Evolutionary conservation across 2,113 vertebrate genomes (phyloP).

Genomic region (Semicossyphus pulcher): DNA sequence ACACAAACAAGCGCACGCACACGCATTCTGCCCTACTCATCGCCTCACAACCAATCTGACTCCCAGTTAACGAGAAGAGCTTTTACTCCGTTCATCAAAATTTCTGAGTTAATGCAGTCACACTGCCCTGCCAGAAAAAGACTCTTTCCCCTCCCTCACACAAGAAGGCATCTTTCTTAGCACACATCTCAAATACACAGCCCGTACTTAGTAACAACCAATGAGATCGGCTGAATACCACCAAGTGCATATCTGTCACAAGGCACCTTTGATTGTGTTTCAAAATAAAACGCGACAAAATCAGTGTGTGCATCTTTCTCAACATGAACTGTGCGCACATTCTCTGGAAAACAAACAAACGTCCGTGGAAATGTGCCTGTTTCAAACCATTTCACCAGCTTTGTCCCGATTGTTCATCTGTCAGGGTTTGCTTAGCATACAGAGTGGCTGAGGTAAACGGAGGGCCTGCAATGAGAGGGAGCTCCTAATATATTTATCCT

Average conservation of each 20-base stretch:
- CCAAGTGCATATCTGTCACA: background rate
- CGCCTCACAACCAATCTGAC: conserved; percentile 75
- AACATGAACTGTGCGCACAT: background rate
- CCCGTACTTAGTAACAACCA: background rate
- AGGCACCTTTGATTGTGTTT: background rate
- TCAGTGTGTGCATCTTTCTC: background rate
- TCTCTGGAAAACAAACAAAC: background rate
- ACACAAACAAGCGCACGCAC: conserved; percentile 45
- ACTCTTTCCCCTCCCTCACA: background rate
- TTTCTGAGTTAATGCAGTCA: conserved; percentile 41
- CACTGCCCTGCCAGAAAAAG: conserved; percentile 26
- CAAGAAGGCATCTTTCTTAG: background rate
- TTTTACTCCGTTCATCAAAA: conserved; percentile 69
- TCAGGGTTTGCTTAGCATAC: conserved; percentile 93
- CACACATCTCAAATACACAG: conserved; percentile 10
- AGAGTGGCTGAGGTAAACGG: conserved; percentile 85
- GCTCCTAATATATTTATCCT: conserved; percentile 94
- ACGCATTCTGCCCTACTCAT: conserved; percentile 69
- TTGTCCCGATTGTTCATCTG: conserved; percentile 39
- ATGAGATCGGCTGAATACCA: background rate
- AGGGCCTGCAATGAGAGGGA: conserved; percentile 50
- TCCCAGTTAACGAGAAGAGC: conserved; percentile 69
- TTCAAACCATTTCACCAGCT: conserved; percentile 29
- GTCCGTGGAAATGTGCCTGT: conserved; percentile 15
- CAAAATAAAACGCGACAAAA: background rate